Evolutionary conservation across 30 jellyfish, hydroid and myxozoan species (phyloP).

Genomic region (Morbakka virulenta): DNA sequence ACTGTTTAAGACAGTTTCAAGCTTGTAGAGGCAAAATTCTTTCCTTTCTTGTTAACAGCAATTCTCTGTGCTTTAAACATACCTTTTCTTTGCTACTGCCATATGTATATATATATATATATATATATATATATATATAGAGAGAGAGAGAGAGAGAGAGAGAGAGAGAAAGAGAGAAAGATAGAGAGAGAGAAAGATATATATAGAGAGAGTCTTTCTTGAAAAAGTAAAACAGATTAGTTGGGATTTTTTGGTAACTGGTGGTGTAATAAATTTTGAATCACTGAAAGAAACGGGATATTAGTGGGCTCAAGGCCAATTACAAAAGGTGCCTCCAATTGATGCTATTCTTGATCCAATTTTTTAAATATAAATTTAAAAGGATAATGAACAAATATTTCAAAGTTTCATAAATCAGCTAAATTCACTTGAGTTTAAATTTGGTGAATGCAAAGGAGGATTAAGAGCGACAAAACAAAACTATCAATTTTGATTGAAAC

Average conservation of each 20-base stretch:
- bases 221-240: neutral
- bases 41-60: too few relatives aligned
- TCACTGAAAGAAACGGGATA: slow-evolving; percentile 14
- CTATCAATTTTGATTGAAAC: neutral
- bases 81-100: too few relatives aligned
- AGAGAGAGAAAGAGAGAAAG: too few relatives aligned
- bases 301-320: slow-evolving; percentile 5
- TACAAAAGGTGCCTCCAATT: slow-evolving; percentile 24
- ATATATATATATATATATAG: too few relatives aligned
- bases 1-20: too few relatives aligned
- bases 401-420: too few relatives aligned
- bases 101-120: too few relatives aligned
- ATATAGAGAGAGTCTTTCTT: slow-evolving; percentile 1
- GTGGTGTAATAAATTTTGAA: neutral
- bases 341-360: slow-evolving; percentile 24
- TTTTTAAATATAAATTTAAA: neutral
- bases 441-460: neutral
- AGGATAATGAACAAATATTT: slow-evolving; percentile 14
- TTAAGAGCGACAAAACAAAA: neutral
- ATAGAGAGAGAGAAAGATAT: too few relatives aligned
- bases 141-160: too few relatives aligned
- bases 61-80: slow-evolving; percentile 6
- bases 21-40: slow-evolving; percentile 14
- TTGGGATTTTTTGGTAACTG: neutral
- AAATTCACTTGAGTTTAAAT: neutral